Base-by-base conservation (phyloP, 2,113 vertebrate genomes). In the Myocastor coypus region DNA sequence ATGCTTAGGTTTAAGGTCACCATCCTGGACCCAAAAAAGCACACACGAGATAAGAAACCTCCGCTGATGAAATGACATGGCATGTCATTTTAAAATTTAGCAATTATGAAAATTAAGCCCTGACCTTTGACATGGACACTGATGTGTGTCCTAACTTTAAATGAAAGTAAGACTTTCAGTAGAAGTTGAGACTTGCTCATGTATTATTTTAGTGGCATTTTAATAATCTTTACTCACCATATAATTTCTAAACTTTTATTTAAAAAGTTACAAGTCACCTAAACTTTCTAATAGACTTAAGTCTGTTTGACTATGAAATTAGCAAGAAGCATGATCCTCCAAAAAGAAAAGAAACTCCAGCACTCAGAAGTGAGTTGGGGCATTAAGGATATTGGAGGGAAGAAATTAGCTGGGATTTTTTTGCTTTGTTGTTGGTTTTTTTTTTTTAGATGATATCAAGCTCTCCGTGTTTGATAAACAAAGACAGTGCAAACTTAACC, bases 291-390 rank as follows among this genome's bases (percentile, higher is more conserved):
- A 73, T 34, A 80, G 19, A 57, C 83, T 89, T 73, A 52, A 19
- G 16, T 66, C 66, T 80, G 40, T 71, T 75, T 89, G 55, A n/a
- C 61, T 46, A 80, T 94, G 68, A 92, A 92, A 75, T 40, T 46
- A 73, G n/a, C 34, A 26, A 68, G 50, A 86, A 82, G 34, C 7
- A 26, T 13, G 28, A 37, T 42, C 37, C 52, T 78, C n/a, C 64
- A 28, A 52, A 96, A 40, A 97, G 57, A 71, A 80, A 90, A 26
- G 68, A 83, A 84, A 83, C 5, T 46, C 63, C 34, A 89, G 26
- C 7, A 78, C 40, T 75, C 64, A 34, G 30, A 75, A 84, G 59
- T 69, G 22, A 87, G 19, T 68, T 14, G 12, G 4, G 32, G n/a
- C 63, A 1, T 24, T 20, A 55, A 24, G 22, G 30, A 20, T 2